Base-by-base conservation (phyloP, 2,113 vertebrate genomes). In the Rhineura floridana region DNA sequence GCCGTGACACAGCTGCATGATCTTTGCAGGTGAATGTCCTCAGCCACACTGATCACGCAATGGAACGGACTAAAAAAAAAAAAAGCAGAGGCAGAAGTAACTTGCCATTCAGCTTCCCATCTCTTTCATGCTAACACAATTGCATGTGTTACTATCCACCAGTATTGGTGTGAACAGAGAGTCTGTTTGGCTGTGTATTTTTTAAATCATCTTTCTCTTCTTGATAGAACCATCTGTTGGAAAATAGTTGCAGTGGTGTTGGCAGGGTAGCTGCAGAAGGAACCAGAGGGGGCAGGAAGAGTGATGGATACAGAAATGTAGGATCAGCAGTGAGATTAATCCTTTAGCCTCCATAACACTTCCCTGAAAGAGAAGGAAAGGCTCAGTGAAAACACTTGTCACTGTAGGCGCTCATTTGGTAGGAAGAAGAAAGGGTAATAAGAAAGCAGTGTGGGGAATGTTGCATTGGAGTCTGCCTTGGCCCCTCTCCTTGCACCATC, bases 301-400 rank as follows among this genome's bases (percentile, higher is more conserved):
- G 62, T 90, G 86, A 90, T 86, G 93, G 94, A 96, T 94, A 93
- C 94, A 95, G 96, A 95, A 97, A 89, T 81, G 94, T 83, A n/a
- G 95, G 91, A 94, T 96, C 94, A 88, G 95, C 36, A 46, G 30
- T 55, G 93, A 95, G 96, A 96, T 95, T 88, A 93, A 95, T 94
- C 96, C 93, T 93, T 94, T 95, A 89, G 95, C 96, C 96, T 95
- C 93, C 88, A 28, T 93, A 96, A 95, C 95, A 88, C 95, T 96
- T 95, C 94, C 93, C 97, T 96, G 97, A 94, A 89, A 94, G 95
- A 95, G 96, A 94, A 89, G 91, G 95, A 96, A 97, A 97, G 97
- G 96, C 98, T 98, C 97, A 98, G 97, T 96, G 96, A 95, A 95
- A 97, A 96, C 97, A 97, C 97, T 97, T 97, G 97, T 97, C 96